Evolutionary conservation across 1,140 invertebrate species (phyloP).

Genomic region (Globodera rostochiensis): DNA sequence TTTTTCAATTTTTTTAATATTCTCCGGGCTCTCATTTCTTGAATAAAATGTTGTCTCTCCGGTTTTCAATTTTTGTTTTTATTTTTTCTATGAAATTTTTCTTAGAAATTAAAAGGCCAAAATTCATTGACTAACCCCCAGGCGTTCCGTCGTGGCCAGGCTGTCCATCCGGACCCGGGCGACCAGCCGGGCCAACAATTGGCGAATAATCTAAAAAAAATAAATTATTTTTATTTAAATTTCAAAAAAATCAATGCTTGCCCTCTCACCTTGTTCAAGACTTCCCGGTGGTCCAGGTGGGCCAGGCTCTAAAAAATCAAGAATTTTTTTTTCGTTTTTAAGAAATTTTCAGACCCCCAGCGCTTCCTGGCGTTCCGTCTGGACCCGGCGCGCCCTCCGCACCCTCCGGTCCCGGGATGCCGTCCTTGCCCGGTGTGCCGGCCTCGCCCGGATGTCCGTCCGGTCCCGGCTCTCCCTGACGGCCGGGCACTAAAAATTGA

Average conservation of each 20-base stretch:
- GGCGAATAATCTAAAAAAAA: conserved; percentile 24
- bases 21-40: too few relatives aligned
- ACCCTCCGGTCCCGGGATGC: background rate
- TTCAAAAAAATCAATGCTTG: background rate
- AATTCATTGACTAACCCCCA: background rate
- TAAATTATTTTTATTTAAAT: background rate
- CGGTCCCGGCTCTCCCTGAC: background rate
- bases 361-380: conserved; percentile 24
- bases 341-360: background rate
- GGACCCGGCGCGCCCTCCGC: conserved; percentile 30
- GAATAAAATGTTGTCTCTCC: too few relatives aligned
- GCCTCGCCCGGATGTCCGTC: background rate
- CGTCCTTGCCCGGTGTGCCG: too few relatives aligned
- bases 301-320: background rate
- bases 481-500: background rate
- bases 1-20: too few relatives aligned
- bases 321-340: background rate
- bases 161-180: conserved; percentile 33
- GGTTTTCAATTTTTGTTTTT: too few relatives aligned
- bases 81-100: too few relatives aligned
- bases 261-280: conserved; percentile 6
- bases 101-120: background rate
- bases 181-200: conserved; percentile 42
- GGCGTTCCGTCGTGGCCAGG: background rate
- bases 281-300: conserved; percentile 7